Evolutionary conservation across 2,888 invertebrate species (phyloP).

Genomic region (Xanthia togata): DNA sequence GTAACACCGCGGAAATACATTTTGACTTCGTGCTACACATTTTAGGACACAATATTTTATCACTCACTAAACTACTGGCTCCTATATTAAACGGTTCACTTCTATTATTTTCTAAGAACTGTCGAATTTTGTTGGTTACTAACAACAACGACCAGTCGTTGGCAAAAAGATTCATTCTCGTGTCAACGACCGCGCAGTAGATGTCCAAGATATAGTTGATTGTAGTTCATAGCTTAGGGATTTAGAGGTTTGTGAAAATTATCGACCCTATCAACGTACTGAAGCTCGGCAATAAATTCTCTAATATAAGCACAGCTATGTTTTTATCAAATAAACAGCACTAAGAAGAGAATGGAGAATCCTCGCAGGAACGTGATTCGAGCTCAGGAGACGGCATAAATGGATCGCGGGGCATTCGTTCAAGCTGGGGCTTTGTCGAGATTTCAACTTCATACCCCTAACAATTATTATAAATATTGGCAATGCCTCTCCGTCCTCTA

Average conservation of each 20-base stretch:
- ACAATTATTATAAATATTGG: constrained; percentile 69
- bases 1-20: constrained; percentile 60
- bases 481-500: constrained; percentile 36
- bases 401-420: constrained; percentile 70
- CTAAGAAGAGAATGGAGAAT: constrained; percentile 69
- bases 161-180: not conserved
- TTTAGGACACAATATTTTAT: constrained; percentile 9
- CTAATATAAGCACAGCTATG: constrained; percentile 49
- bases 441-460: constrained; percentile 62
- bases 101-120: not conserved
- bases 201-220: constrained; percentile 17
- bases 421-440: constrained; percentile 68
- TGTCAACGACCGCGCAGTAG: not conserved
- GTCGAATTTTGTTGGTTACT: not conserved
- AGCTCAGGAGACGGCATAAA: constrained; percentile 75
- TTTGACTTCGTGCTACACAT: constrained; percentile 50
- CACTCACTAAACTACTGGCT: too few species aligned
- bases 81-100: too few species aligned
- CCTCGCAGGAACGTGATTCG: constrained; percentile 77
- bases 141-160: not conserved
- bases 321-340: constrained; percentile 72
- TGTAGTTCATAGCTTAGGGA: constrained; percentile 31
- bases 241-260: constrained; percentile 42
- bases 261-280: constrained; percentile 39
- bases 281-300: constrained; percentile 46